Evolutionary conservation across 2,113 vertebrate species (phyloP), one percentile per base, ranked within the genome.

Genomic region (Antennarius striatus): DNA sequence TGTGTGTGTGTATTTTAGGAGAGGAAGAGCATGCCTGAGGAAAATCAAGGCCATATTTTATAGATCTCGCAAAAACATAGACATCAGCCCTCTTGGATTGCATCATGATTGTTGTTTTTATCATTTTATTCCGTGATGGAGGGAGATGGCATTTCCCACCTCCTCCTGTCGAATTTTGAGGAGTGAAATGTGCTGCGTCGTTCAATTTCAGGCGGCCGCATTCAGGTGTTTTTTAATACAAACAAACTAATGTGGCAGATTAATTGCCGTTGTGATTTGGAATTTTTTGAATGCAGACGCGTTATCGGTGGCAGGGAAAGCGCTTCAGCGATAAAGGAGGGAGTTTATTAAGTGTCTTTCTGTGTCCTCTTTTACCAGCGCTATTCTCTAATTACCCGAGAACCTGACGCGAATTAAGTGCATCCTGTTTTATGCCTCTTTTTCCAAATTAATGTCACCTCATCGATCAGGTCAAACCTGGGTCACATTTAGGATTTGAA

Each of bases 201-300:
- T 85, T 84, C 78, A 68, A 80, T 73, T 60, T 77, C 45, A 36
- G 55, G 6, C 43, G 22, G 22, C 22, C 22, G 22, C 22, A 22
- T 22, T 22, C 80, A 87, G 58, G 36, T 52, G 57, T 45, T 57
- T 1, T 40, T 80, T 85, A 55, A 85, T 79, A 79, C 73, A 83
- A 86, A 73, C 73, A 76, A 78, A 71, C 50, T 83, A 86, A 86
- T 89, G 80, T 62, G 56, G 12, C 67, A 79, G 77, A 85, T 81
- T 87, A 82, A 80, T 82, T 85, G 69, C 59, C 60, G 66, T 71
- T 75, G 73, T 43, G 69, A 81, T 86, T 79, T 82, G 61, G 68
- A 82, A 66, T 22, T 82, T 82, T 15, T 50, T 40, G 62, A 60
- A 62, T 16, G 36, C 43, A 22, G 67, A 72, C 49, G 56, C 69